phyloP scores from a whole-genome alignment of 2,113 vertebrate genomes.

The Monopterus albus region DNA sequence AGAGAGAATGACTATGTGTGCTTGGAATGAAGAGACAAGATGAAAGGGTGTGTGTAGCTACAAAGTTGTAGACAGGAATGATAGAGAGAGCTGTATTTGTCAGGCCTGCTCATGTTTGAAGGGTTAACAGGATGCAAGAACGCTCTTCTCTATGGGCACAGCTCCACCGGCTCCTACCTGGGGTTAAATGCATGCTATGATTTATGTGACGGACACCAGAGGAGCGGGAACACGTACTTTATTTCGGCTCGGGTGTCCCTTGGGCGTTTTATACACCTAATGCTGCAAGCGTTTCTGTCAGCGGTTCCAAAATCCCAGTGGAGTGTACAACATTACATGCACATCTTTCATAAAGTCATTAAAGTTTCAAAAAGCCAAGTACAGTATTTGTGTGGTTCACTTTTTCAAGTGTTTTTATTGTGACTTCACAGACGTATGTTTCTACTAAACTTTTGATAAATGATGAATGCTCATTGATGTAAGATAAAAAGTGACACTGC shows the following conservation, averaged over 20 bases:
- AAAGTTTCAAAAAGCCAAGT: conserved; percentile 19
- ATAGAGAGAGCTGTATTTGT: conserved; percentile 17
- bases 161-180: conserved; percentile 29
- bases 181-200: conserved; percentile 42
- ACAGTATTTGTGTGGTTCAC: neutral
- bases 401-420: too few relatives aligned
- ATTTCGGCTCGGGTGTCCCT: conserved; percentile 20
- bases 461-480: too few relatives aligned
- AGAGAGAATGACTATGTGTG: neutral
- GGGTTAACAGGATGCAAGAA: conserved; percentile 46
- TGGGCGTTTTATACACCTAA: conserved; percentile 16
- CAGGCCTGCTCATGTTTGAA: conserved; percentile 14
- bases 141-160: conserved; percentile 7
- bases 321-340: neutral
- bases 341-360: conserved; percentile 3
- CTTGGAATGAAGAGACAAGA: neutral
- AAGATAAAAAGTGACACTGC: too few relatives aligned
- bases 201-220: conserved; percentile 53
- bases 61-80: neutral
- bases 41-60: neutral
- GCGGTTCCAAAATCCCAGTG: neutral
- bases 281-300: conserved; percentile 19
- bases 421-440: too few relatives aligned
- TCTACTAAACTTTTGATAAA: too few relatives aligned
- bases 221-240: conserved; percentile 33